phyloP scores from a whole-genome alignment of 2,113 vertebrate genomes.

The Apeltes quadracus region DNA sequence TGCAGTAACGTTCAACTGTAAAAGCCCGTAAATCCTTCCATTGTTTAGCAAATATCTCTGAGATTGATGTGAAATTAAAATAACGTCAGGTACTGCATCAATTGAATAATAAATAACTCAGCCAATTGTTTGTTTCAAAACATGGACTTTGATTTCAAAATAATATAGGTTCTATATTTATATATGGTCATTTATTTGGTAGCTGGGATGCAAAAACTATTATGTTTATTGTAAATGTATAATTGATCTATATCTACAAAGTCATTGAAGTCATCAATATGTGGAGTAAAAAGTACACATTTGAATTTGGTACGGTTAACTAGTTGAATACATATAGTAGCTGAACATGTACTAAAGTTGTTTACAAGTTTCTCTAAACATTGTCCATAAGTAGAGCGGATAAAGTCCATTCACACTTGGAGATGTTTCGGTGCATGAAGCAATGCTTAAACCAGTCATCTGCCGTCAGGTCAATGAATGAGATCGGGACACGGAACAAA shows the following conservation, averaged over 20 bases:
- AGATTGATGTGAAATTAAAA: neutral
- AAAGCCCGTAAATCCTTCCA: neutral
- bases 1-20: neutral
- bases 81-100: neutral
- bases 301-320: neutral
- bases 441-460: too few relatives aligned
- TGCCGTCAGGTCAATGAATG: too few relatives aligned
- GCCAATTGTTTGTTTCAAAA: neutral
- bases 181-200: neutral
- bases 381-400: neutral
- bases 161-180: neutral
- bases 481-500: too few relatives aligned
- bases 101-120: neutral
- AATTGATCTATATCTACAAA: neutral
- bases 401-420: neutral
- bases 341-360: neutral
- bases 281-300: neutral
- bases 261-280: neutral
- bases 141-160: neutral
- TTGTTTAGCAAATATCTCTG: neutral
- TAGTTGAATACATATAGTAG: neutral
- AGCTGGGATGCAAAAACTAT: neutral
- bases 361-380: neutral
- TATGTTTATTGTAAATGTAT: neutral
- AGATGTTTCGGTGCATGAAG: neutral